Base-by-base conservation (phyloP, 2,888 invertebrate species). In the Timema podura region DNA sequence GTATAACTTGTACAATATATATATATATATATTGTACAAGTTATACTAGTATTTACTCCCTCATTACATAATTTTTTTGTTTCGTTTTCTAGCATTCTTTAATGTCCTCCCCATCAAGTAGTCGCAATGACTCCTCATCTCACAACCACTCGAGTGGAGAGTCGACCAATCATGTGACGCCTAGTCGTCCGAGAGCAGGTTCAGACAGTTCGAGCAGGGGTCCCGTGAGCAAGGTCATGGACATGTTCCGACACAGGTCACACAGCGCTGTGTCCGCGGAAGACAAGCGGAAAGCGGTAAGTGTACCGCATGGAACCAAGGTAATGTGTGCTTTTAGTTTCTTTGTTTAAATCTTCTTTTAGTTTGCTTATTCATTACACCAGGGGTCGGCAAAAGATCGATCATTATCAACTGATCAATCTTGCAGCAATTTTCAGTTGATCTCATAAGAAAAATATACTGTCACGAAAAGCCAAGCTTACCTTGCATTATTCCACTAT, bases 221-320 rank as follows among this genome's bases (percentile, higher is more conserved):
- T 5, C 92, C 95, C 5, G 93, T 95, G 85, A 91, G 92, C 74
- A 95, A 94, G 85, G 93, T 95, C 67, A 94, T 94, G 89, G 95
- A 95, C 81, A 90, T 95, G 79, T 95, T 95, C 82, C 87, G 95
- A 71, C 88, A 89, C 81, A 85, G 91, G 75, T 89, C 90, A 72
- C 90, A 90, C 80, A 88, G 88, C 76, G 88, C 89, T 69, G 86
- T 87, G 66, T 86, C 88, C 59, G 86, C 89, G 48, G 90, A 89
- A 73, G 90, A 90, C 76, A 89, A 89, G 78, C 82, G 88, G 73
- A 88, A 88, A 84, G 89, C 88, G 83, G 89, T 90, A 79, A 86
- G 87, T 85, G 46, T 48, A 48, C 16, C 10, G 15, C 48, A 16
- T 54, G 30, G 30, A 44, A 61, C 44, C 61, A 61, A 61, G 61